These are phyloP conservation scores for Diaperis boleti DNA, from an alignment of 2,888 invertebrate species.

Conservation along the genomic window DNA sequence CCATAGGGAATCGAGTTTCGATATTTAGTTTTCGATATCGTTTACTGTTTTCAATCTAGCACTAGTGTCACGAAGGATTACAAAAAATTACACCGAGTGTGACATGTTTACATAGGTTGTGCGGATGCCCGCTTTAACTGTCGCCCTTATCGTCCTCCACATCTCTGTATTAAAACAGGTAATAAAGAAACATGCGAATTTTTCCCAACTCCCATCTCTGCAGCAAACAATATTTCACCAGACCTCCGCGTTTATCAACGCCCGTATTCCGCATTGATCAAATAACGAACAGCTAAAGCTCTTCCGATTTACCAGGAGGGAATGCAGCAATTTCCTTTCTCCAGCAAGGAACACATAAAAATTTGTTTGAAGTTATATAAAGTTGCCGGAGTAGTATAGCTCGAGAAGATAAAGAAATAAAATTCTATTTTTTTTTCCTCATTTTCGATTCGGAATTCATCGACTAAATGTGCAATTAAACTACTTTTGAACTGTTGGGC, in stretches of 20 bases:
- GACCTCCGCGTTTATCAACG: conserved; percentile 19
- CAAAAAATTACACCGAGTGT: no score
- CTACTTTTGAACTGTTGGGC: conserved; percentile 51
- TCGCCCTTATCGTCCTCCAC: not conserved
- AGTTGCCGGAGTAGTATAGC: not conserved
- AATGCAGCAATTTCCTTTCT: conserved; percentile 22
- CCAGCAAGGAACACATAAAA: conserved; percentile 15
- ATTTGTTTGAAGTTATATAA: conserved; percentile 14
- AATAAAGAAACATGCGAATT: conserved; percentile 15
- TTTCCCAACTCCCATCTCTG: conserved; percentile 7
- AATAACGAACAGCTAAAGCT: conserved; percentile 16
- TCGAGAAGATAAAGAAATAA: no score
- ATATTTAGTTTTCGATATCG: no score
- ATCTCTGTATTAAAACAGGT: not conserved
- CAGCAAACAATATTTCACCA: conserved; percentile 17
- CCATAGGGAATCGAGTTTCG: no score
- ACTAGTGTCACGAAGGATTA: no score
- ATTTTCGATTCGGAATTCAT: not conserved
- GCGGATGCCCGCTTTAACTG: not conserved
- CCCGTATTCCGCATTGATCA: conserved; percentile 19
- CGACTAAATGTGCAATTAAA: conserved; percentile 39
- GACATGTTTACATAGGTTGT: no score
- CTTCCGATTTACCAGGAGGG: conserved; percentile 20
- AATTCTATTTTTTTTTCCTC: no score
- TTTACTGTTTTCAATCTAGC: no score